Base-by-base conservation (phyloP, 2,888 invertebrate genomes). In the Synanthedon myopaeformis region DNA sequence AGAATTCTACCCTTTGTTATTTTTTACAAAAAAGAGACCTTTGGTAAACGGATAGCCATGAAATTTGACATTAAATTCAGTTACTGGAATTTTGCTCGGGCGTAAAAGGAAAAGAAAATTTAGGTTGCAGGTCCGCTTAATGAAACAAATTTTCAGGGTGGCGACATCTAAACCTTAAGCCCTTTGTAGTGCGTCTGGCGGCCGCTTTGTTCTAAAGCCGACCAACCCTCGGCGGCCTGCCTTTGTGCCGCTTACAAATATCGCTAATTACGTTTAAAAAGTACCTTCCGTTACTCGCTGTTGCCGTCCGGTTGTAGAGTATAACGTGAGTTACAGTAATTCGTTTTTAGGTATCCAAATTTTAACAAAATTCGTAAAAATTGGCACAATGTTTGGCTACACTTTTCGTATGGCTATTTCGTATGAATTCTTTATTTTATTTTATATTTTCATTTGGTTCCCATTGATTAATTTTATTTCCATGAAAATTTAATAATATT, bases 141-240 rank as follows among this genome's bases (percentile, higher is more conserved):
- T 85, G 84, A 83, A 83, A 83, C 84, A 81, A 83, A 86, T 82
- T 85, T 83, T 78, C 76, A 73, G 77, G 77, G 77, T 72, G 73
- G 79, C 72, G 76, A 79, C 82, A 76, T 82, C 81, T 81, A 82
- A 82, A 77, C 79, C 79, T 78, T 79, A 76, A 79, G 78, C 75
- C 79, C 82, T 85, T 85, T 85, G 85, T 84, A 79, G 79, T 78
- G 76, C 67, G 74, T 68, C 57, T 61, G 63, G 62, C 64, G 65
- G 59, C 57, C 67, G 76, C 76, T 79, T 82, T 80, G 82, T 77
- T 69, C 70, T 64, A 69, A 69, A 75, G 71, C 75, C 70, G 66
- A 58, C 61, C 72, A 70, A 72, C 74, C 76, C 68, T 66, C 66
- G 74, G 72, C 69, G 70, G 67, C 70, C 69, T 70, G 68, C 77